Evolutionary conservation across 2,797 vertebrate species (phyloP).

Genomic region (Cheirogaleus major): DNA sequence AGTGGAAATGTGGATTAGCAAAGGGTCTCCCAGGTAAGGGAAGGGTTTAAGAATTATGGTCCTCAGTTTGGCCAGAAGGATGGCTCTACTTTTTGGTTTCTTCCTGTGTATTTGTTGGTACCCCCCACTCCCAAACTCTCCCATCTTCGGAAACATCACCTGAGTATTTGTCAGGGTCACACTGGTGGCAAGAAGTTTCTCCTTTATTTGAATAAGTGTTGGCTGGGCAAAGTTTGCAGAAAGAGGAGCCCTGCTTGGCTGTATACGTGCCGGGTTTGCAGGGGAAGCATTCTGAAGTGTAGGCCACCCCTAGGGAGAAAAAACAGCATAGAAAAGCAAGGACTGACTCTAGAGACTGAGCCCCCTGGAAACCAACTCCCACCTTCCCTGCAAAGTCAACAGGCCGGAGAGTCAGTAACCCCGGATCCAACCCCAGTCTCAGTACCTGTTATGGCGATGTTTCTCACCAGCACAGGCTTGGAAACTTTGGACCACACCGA

Average conservation of each 20-base stretch:
- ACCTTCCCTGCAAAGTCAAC: neutral
- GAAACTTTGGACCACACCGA: constrained; percentile 85
- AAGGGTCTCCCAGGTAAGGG: neutral
- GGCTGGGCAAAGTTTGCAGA: constrained; percentile 90
- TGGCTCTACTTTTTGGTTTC: neutral
- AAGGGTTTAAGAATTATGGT: neutral
- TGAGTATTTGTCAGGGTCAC: constrained; percentile 90
- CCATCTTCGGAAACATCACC: constrained; percentile 83
- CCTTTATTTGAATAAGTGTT: constrained; percentile 93
- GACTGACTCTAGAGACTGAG: neutral
- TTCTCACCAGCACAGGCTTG: constrained; percentile 94
- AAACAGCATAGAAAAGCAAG: neutral
- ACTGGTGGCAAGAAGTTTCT: constrained; percentile 91
- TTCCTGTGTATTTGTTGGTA: neutral
- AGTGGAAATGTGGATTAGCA: neutral
- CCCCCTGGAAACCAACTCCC: neutral
- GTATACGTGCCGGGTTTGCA: constrained; percentile 95
- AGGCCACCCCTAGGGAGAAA: constrained; percentile 92
- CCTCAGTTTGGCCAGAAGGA: neutral
- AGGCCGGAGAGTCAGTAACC: neutral
- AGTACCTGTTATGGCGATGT: constrained; percentile 94
- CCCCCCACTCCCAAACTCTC: neutral
- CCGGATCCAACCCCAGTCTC: accelerated
- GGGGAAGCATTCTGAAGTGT: constrained; percentile 98
- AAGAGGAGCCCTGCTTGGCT: constrained; percentile 88